Evolutionary conservation across 92 coral and sea anemone species (phyloP), one percentile per base, ranked within the genome.

Genomic region (Palythoa caribaeorum): DNA sequence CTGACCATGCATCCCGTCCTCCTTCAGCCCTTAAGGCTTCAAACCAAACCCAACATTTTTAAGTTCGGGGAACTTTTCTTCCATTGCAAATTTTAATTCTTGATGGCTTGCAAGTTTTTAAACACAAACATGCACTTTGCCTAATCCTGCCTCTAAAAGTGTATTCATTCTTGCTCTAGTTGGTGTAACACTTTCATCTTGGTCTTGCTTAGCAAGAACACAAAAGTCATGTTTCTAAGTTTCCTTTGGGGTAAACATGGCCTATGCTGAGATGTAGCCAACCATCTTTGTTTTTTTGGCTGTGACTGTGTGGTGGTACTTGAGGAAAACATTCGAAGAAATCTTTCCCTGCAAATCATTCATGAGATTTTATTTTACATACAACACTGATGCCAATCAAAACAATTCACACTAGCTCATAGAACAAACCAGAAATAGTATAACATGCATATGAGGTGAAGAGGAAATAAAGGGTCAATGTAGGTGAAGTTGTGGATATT

Each of bases 11-110:
- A 5, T 90, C 90, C 47, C 94, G 88, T 35, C 90, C 92, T 37
- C 94, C 94, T 9, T 48, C 53, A 17, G 91, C 88, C 73, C 94
- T 92, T 48, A 84, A 55, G 36, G 84, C 91, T 62, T 92, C 90
- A 28, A 75, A 92, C 16, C 28, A n/a, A n/a, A n/a, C 75, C 59
- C 59, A 6, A 12, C 59, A 52, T 52, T 52, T 52, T 52, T 0
- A 52, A 52, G 59, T 52, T 52, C 13, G 59, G 59, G 1, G 59
- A 52, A 52, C 59, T 52, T 52, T 52, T 52, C 59, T 52, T 52
- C 59, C 59, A 52, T 6, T 0, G 59, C 0, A 6, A 52, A 52
- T 52, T 52, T 52, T 52, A 52, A 52, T 52, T 52, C 59, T 6
- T 52, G 59, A 52, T 52, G 59, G 59, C 1, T 52, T 1, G 1